Evolutionary conservation across 2,113 vertebrate species (phyloP), one percentile per base, ranked within the genome.

Genomic region (Aegotheles bennettii): DNA sequence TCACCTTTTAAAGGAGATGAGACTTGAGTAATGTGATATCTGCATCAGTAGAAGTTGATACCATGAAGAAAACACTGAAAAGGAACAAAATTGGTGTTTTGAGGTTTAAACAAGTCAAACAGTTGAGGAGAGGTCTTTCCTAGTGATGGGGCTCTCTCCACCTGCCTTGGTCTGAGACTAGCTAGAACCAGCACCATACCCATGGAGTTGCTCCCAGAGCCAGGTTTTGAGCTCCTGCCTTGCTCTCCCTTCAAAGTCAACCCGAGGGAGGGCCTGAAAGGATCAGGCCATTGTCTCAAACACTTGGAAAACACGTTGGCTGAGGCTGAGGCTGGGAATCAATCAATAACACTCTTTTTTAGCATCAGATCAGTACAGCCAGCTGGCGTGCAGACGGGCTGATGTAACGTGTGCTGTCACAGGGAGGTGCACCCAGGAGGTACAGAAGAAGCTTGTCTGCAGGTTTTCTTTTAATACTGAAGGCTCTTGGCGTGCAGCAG

Each of bases 401-500:
- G 84, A 67, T 80, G 71, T 76, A 33, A 68, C 67, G 10, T 64
- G 59, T 76, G 50, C 70, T 85, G 67, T 92, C 76, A 31, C 29
- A 11, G 45, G 60, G 77, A 95, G 59, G 59, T 68, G 53, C 43
- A 14, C 10, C 0, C 0, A 87, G 78, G 59, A 80, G 35, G 25
- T 45, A 42, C 31, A 63, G 84, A 53, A 70, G n/a, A 92, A 83
- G 23, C 14, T 84, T 88, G 29, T 64, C 47, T 87, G 50, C 23
- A 25, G 51, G 26, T 1, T 7, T 59, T 35, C 40, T 64, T 47
- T 50, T 47, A 24, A 40, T 47, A 19, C 59, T 18, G 31, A 43
- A 47, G 33, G 12, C 0, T 0, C 16, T 79, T 90, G 59, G 28
- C 0, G 0, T 60, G 70, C 24, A 40, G 31, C 56, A 50, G 26